Evolutionary conservation across 2,888 invertebrate genomes (phyloP).

Genomic region (Folsomia manolachei): DNA sequence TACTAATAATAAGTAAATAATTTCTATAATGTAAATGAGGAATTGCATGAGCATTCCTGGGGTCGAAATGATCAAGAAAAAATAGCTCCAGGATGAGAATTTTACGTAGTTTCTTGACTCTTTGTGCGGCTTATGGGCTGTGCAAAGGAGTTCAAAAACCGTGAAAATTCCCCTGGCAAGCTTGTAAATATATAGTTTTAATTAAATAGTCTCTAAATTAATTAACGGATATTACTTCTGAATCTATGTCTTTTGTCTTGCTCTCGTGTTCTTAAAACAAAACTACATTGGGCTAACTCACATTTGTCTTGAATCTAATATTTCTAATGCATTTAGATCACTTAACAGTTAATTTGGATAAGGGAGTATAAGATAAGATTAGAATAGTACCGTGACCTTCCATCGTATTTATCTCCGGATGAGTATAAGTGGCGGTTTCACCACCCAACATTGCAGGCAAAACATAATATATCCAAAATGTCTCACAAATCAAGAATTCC

Average conservation of each 20-base stretch:
- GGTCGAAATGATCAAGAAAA: neutral
- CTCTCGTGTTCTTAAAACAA: too few species aligned
- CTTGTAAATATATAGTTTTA: neutral
- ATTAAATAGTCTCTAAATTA: too few species aligned
- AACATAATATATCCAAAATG: neutral
- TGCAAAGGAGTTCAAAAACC: too few species aligned
- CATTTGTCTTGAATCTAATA: too few species aligned
- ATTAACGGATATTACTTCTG: too few species aligned
- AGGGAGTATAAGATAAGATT: too few species aligned
- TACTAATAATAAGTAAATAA: neutral
- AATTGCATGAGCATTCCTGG: neutral
- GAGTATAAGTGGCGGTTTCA: neutral
- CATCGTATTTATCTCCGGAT: neutral
- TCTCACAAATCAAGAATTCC: neutral
- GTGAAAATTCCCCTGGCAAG: neutral
- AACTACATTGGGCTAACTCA: too few species aligned
- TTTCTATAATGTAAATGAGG: too few species aligned
- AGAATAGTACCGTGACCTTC: neutral
- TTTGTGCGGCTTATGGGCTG: too few species aligned
- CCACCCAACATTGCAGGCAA: slow-evolving; percentile 8
- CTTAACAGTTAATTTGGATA: too few species aligned
- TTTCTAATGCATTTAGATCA: too few species aligned
- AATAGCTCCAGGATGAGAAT: neutral
- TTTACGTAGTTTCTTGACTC: neutral
- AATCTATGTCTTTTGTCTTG: too few species aligned